These are phyloP conservation scores for Peromyscus leucopus DNA, from an alignment of 2,113 vertebrate species.

Conservation along the genomic window DNA sequence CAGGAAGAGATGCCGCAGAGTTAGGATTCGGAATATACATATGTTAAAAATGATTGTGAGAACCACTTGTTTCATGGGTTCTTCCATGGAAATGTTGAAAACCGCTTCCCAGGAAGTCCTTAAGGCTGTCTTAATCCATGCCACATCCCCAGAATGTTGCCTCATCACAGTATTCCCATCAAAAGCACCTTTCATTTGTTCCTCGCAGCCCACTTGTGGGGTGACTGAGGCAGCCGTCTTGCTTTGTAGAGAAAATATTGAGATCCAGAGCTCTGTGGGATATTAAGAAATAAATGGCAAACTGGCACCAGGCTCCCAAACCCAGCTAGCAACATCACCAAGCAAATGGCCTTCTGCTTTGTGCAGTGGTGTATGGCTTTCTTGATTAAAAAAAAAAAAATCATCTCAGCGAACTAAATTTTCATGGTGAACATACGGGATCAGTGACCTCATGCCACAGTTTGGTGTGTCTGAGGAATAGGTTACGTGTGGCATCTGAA, in stretches of 20 bases:
- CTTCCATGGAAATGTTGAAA: background rate
- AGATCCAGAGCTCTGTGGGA: background rate
- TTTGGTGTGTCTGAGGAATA: background rate
- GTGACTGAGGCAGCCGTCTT: background rate
- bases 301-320: background rate
- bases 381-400: background rate
- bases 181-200: background rate
- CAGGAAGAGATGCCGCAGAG: background rate
- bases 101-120: background rate
- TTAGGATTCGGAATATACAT: background rate
- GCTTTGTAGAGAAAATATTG: background rate
- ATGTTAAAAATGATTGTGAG: background rate
- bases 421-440: background rate
- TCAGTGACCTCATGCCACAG: background rate
- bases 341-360: background rate
- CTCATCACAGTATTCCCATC: background rate
- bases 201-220: background rate
- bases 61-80: background rate
- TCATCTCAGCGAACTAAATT: background rate
- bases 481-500: background rate
- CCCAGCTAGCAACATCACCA: background rate
- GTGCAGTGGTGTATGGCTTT: background rate
- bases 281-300: background rate
- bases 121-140: background rate
- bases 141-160: background rate